These are phyloP conservation scores for Staurois parvus DNA, from an alignment of 2,797 vertebrate species.

Conservation along the genomic window DNA sequence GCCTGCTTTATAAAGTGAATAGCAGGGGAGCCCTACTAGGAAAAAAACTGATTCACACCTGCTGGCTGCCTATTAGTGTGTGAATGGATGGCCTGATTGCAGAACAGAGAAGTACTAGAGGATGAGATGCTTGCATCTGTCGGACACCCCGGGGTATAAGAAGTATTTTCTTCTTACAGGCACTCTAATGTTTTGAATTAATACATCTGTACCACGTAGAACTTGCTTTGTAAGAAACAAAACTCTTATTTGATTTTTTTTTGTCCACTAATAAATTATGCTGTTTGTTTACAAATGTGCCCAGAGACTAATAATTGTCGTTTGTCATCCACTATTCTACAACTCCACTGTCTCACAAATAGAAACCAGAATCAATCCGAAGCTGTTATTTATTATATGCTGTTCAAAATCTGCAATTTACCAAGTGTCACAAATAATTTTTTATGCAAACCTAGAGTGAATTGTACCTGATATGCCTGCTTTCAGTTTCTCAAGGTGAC, in stretches of 20 bases:
- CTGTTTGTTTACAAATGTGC: neutral
- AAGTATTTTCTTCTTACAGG: conserved; percentile 12
- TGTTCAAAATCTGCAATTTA: neutral
- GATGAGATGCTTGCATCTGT: conserved; percentile 18
- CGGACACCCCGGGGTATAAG: conserved; percentile 2
- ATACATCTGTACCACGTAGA: neutral
- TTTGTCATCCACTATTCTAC: neutral
- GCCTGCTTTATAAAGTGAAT: neutral
- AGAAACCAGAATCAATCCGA: neutral
- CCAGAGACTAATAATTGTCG: neutral
- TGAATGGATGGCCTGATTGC: conserved; percentile 29
- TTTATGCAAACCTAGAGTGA: neutral
- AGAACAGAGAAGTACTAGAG: conserved; percentile 11
- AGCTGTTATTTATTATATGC: neutral
- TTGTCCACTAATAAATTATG: neutral
- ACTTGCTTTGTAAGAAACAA: too few relatives aligned
- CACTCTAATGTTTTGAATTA: neutral
- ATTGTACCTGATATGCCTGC: neutral
- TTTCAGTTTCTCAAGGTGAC: neutral
- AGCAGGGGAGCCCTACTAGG: conserved; percentile 16
- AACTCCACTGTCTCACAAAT: neutral
- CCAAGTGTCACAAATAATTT: neutral
- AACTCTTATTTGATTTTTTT: neutral
- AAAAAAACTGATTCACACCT: neutral
- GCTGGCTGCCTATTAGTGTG: conserved; percentile 28